Evolutionary conservation across 2,797 vertebrate species (phyloP).

Genomic region (Chloroceryle amazona): DNA sequence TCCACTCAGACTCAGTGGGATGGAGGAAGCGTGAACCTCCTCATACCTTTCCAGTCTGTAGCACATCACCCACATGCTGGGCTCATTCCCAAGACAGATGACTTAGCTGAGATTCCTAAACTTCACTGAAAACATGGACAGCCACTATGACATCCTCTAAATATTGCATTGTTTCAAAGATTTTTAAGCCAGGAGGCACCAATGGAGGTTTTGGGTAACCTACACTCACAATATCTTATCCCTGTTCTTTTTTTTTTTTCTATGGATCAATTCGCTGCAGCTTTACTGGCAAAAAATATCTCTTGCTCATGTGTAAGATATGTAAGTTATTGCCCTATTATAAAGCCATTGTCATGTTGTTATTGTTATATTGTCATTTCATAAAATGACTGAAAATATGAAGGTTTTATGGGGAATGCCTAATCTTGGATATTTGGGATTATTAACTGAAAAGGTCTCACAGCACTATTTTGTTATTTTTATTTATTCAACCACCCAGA

Average conservation of each 20-base stretch:
- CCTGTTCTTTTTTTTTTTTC: not conserved
- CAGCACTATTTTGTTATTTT: constrained; percentile 19
- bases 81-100: not conserved
- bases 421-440: constrained; percentile 17
- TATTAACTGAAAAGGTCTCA: not conserved
- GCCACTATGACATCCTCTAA: not conserved
- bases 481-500: constrained; percentile 30
- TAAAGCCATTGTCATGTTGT: not conserved
- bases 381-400: not conserved
- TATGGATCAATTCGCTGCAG: constrained; percentile 20
- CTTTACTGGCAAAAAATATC: not conserved
- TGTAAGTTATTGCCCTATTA: not conserved
- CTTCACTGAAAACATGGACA: not conserved
- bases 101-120: not conserved
- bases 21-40: not conserved
- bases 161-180: not conserved
- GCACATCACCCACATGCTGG: not conserved
- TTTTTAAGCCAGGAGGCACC: not conserved
- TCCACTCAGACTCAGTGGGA: not conserved
- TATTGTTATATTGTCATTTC: constrained; percentile 7
- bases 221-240: not conserved
- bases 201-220: not conserved
- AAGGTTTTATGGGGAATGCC: constrained; percentile 34
- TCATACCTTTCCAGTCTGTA: not conserved
- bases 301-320: not conserved